Conservation (phyloP, 2,888 invertebrate species). For the Chironomus riparius region DNA sequence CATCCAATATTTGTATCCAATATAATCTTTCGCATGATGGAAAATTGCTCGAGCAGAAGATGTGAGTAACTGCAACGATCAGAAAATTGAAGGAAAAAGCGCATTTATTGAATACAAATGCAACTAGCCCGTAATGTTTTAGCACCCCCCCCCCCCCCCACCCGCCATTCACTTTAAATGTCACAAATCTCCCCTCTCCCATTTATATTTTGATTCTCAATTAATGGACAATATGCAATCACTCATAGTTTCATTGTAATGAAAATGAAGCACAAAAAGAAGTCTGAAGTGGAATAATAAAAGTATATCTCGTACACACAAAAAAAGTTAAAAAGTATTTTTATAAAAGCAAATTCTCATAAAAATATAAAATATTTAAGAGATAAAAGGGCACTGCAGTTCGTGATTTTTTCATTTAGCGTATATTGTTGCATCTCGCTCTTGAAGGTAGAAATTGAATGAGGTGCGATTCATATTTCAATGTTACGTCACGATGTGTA, state of each 20-base stretch:
- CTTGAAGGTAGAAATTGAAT: conserved; percentile 2
- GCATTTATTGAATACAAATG: too few relatives aligned
- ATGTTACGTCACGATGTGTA: neutral
- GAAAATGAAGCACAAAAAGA: too few relatives aligned
- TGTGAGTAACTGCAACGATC: neutral
- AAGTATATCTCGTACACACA: neutral
- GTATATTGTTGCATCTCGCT: neutral
- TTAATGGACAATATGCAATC: too few relatives aligned
- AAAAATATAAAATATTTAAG: conserved; percentile 13
- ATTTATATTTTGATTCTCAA: too few relatives aligned
- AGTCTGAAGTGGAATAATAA: too few relatives aligned
- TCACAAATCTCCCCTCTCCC: too few relatives aligned
- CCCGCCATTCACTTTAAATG: too few relatives aligned
- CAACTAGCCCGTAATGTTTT: too few relatives aligned
- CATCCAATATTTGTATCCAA: neutral
- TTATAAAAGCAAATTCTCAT: neutral
- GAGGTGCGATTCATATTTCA: conserved; percentile 3
- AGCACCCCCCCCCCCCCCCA: too few relatives aligned
- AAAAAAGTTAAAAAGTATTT: conserved; percentile 6
- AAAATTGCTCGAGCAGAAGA: neutral
- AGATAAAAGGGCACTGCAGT: conserved; percentile 13
- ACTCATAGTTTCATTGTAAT: too few relatives aligned
- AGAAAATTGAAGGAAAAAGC: too few relatives aligned
- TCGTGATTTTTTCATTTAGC: conserved; percentile 26
- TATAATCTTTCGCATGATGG: neutral